Evolutionary conservation across 2,888 invertebrate species (phyloP).

Genomic region (Oscheius sp.): DNA sequence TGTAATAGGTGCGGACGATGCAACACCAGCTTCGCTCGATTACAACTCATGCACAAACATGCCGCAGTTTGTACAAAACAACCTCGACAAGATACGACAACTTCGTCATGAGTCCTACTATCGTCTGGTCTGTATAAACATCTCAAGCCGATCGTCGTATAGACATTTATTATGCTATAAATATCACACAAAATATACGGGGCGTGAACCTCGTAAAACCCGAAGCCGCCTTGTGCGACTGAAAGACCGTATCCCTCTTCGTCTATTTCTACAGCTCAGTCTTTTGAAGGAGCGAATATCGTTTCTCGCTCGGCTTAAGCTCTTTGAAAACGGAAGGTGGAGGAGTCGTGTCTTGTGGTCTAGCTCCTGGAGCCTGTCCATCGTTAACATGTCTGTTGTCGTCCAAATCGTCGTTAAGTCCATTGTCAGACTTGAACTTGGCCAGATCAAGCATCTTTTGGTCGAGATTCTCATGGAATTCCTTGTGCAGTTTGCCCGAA

Average conservation of each 20-base stretch:
- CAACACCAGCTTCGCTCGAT: slow-evolving; percentile 48
- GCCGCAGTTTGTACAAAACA: slow-evolving; percentile 35
- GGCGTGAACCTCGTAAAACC: slow-evolving; percentile 12
- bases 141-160: not conserved
- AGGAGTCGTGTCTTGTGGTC: slow-evolving; percentile 83
- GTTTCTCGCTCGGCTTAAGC: slow-evolving; percentile 92
- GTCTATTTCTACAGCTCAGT: slow-evolving; percentile 58
- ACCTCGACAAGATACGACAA: no score
- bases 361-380: slow-evolving; percentile 77
- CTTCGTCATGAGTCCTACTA: not conserved
- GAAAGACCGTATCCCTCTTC: slow-evolving; percentile 25
- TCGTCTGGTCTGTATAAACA: not conserved
- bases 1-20: slow-evolving; percentile 44
- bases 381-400: slow-evolving; percentile 40
- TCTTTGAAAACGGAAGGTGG: slow-evolving; percentile 85
- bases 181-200: slow-evolving; percentile 16
- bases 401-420: slow-evolving; percentile 44
- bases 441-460: slow-evolving; percentile 74
- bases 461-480: slow-evolving; percentile 97
- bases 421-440: slow-evolving; percentile 62
- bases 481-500: slow-evolving; percentile 92
- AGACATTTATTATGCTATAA: slow-evolving; percentile 27
- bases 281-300: slow-evolving; percentile 86
- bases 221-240: slow-evolving; percentile 19
- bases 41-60: slow-evolving; percentile 49